Percentiles rank a stretch among this genome's conserved stretches.
phyloP scores from a whole-genome alignment of 2,888 invertebrate genomes.

The Calliphora vomitoria region DNA sequence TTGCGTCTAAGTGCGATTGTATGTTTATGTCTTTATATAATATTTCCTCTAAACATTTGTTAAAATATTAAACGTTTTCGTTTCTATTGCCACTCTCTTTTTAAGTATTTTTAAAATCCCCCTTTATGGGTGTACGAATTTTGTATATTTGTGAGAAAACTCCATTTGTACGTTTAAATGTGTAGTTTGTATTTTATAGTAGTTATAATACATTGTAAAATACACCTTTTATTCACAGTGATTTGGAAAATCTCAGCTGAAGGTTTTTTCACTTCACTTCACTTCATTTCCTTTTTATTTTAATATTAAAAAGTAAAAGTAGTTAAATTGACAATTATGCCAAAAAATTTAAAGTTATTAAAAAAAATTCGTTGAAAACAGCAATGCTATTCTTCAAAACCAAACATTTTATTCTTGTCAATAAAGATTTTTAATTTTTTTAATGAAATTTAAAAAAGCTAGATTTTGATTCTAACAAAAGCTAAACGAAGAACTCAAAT shows the following conservation, averaged over 20 bases:
- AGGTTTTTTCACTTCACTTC: constrained; percentile 40
- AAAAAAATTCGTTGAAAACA: too few species aligned
- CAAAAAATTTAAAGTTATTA: too few species aligned
- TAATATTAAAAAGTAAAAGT: background rate
- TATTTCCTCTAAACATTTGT: constrained; percentile 35
- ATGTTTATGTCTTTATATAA: constrained; percentile 37
- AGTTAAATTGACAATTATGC: background rate
- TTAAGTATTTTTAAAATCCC: background rate
- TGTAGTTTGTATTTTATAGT: background rate
- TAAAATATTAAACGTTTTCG: constrained; percentile 34
- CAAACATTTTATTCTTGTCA: too few species aligned
- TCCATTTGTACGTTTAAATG: background rate
- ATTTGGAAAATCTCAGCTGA: constrained; percentile 47
- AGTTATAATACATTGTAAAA: background rate
- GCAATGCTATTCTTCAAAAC: too few species aligned
- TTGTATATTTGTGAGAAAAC: background rate
- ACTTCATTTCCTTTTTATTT: constrained; percentile 31
- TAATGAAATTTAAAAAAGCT: too few species aligned
- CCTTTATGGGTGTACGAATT: background rate
- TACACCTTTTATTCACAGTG: constrained; percentile 33
- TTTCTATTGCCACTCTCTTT: background rate
- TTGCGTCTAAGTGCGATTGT: background rate
- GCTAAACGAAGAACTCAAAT: too few species aligned
- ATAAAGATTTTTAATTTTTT: too few species aligned
- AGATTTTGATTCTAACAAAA: too few species aligned